Evolutionary conservation across 2,888 invertebrate species (phyloP).

Genomic region (Lamproptera curius): DNA sequence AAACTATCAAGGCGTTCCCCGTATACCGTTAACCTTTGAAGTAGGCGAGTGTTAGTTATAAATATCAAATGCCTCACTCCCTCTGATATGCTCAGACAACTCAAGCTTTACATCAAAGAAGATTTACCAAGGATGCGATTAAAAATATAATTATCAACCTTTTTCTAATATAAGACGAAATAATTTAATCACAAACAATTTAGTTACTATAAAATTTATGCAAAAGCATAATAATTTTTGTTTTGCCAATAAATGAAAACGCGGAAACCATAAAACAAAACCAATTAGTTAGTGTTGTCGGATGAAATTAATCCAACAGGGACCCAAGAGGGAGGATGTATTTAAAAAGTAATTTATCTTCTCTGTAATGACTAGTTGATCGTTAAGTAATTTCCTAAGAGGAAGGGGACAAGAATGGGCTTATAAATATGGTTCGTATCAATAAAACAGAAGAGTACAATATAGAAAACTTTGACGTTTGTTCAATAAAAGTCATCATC

Average conservation of each 20-base stretch:
- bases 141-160: too few species aligned
- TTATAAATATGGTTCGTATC: background rate
- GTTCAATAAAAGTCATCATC: too few species aligned
- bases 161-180: too few species aligned
- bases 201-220: too few species aligned
- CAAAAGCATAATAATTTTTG: too few species aligned
- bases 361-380: conserved; percentile 8
- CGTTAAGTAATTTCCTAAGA: conserved; percentile 13
- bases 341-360: conserved; percentile 18
- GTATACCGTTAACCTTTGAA: background rate
- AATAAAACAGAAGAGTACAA: too few species aligned
- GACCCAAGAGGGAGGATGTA: conserved; percentile 5
- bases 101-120: background rate
- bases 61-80: background rate
- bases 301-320: conserved; percentile 12
- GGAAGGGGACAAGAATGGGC: conserved; percentile 2
- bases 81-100: background rate
- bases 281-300: conserved; percentile 12
- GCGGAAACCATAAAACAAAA: conserved; percentile 9
- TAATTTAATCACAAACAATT: too few species aligned
- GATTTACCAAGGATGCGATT: background rate
- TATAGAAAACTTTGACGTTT: too few species aligned
- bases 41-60: background rate
- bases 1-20: too few species aligned
- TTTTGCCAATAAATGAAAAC: too few species aligned